Base-by-base conservation (phyloP, 2,797 vertebrate species). In the Channallabes apus region DNA sequence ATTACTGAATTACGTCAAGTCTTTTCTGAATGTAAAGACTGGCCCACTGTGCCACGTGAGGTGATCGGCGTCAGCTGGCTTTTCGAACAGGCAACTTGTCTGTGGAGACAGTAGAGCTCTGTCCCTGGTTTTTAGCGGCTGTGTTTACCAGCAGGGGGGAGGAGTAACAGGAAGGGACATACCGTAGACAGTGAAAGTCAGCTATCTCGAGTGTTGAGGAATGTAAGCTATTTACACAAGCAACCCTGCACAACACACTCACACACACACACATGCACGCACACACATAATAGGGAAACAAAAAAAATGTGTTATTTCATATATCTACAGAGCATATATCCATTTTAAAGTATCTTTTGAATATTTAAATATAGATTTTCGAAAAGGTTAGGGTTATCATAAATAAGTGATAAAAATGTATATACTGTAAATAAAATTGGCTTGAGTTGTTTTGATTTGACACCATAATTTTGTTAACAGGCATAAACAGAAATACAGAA, bases 211-310 rank as follows among this genome's bases (percentile, higher is more conserved):
- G 87, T 88, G 79, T 86, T 76, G 84, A 86, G 92, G 92, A 94
- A 94, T 94, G 92, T 87, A 89, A 92, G 91, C 68, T 90, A 94
- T 94, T 92, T 91, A 89, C 89, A 91, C 87, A 92, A 82, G 87
- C 69, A 51, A 51, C 11, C 46, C 46, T 51, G 46, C 46, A 11
- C 46, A 51, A 51, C 46, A 51, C 46, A 51, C 46, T 12, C 0
- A 51, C 46, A 69, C 68, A 62, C 73, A 68, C 32, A 71, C 32
- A 69, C 20, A 71, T 20, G 41, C 20, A 27, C 12, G 27, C 51
- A 18, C 1, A 6, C 0, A 51, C 46, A 51, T 14, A 51, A 51
- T 51, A 27, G 6, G 1, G 72, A 27, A 75, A 38, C 18, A 3
- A 35, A 41, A 35, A 41, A 24, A 54, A 35, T 77, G 11, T 58